phyloP scores from a whole-genome alignment of 1,140 invertebrate genomes.

The Cylas formicarius region DNA sequence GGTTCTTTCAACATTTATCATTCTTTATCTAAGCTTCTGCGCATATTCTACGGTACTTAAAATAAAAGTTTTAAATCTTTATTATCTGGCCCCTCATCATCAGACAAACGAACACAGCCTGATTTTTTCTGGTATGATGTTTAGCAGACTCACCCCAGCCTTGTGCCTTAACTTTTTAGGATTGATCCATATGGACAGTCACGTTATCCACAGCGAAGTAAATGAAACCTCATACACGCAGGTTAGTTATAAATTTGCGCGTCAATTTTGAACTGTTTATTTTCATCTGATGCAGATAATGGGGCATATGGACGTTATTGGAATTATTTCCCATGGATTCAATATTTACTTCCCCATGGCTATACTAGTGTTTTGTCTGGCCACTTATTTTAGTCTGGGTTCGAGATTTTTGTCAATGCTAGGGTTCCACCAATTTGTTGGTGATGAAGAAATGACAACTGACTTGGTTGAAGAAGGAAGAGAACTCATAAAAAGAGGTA shows the following conservation, averaged over 20 bases:
- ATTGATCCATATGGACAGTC: constrained; percentile 96
- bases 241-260: constrained; percentile 44
- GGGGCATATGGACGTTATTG: constrained; percentile 98
- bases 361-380: constrained; percentile 87
- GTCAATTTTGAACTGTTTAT: too few relatives aligned
- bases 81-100: constrained; percentile 94
- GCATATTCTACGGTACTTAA: constrained; percentile 97
- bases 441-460: constrained; percentile 85
- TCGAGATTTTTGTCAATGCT: constrained; percentile 78
- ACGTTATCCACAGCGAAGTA: constrained; percentile 77
- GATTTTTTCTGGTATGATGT: constrained; percentile 96
- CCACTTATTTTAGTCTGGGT: constrained; percentile 94
- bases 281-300: constrained; percentile 91
- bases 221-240: constrained; percentile 84
- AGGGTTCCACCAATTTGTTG: constrained; percentile 94
- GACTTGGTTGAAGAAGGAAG: constrained; percentile 90
- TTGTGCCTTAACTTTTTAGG: constrained; percentile 98
- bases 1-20: constrained; percentile 81
- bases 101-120: constrained; percentile 98
- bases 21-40: constrained; percentile 93
- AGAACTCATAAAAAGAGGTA: constrained; percentile 80
- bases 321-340: constrained; percentile 95
- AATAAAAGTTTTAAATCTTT: constrained; percentile 92
- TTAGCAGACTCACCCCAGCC: constrained; percentile 94
- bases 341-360: constrained; percentile 99